Evolutionary conservation across 2,113 vertebrate species (phyloP).

Genomic region (Sebastes schlegelii): DNA sequence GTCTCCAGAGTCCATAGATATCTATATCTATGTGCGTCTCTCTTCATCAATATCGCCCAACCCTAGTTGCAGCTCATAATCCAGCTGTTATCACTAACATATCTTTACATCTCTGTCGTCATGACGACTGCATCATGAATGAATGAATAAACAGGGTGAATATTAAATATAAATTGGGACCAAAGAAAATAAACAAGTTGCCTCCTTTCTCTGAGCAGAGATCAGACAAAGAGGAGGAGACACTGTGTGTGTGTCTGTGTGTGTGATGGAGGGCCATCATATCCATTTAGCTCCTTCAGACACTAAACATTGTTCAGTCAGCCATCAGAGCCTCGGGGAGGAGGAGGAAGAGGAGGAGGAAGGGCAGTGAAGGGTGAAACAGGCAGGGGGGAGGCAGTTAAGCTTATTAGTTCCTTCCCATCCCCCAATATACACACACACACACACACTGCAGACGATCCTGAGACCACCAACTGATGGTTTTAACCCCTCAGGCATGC

Average conservation of each 20-base stretch:
- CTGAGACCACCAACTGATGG: conserved; percentile 63
- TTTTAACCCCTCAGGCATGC: conserved; percentile 32
- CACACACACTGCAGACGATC: conserved; percentile 36
- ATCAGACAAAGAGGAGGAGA: conserved; percentile 19
- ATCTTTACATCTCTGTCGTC: too few species aligned
- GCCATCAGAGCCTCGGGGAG: conserved; percentile 57
- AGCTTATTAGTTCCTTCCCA: conserved; percentile 73
- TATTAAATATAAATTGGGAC: too few species aligned
- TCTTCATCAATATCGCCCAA: too few species aligned
- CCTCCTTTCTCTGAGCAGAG: background rate
- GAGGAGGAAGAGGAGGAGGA: conserved; percentile 63
- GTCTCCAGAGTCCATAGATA: too few species aligned
- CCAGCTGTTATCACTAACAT: too few species aligned
- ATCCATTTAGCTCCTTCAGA: conserved; percentile 68
- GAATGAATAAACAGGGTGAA: too few species aligned
- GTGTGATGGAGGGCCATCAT: background rate
- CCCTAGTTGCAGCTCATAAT: too few species aligned
- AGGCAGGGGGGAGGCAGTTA: conserved; percentile 50
- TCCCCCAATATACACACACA: conserved; percentile 47
- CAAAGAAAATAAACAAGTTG: too few species aligned
- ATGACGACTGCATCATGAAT: too few species aligned
- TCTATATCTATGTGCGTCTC: too few species aligned
- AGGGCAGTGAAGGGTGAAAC: conserved; percentile 59
- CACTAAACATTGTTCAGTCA: conserved; percentile 74
- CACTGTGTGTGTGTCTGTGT: background rate